Evolutionary conservation across 2,888 invertebrate species (phyloP).

Genomic region (Hemistola chrysoprasaria): DNA sequence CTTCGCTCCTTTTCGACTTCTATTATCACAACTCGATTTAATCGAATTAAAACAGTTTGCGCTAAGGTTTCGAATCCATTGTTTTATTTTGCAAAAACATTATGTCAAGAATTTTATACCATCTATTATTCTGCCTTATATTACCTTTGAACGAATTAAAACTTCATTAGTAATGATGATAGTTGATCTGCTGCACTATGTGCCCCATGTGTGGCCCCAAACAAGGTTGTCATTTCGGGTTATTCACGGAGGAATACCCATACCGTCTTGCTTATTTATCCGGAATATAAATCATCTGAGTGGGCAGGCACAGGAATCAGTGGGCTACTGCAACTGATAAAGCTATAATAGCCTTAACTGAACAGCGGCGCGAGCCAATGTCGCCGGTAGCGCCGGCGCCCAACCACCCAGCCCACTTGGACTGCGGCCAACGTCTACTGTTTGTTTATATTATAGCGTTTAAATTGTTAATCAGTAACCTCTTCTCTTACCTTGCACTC

Average conservation of each 20-base stretch:
- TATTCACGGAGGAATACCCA: constrained; percentile 1
- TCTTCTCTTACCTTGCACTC: constrained; percentile 36
- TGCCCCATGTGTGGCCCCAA: no score
- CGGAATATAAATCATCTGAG: constrained; percentile 18
- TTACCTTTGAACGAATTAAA: no score
- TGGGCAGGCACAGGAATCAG: constrained; percentile 31
- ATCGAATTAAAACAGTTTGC: constrained; percentile 33
- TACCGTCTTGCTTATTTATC: constrained; percentile 15
- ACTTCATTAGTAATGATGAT: no score
- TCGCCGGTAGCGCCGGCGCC: constrained; percentile 65
- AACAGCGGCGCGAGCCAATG: constrained; percentile 36
- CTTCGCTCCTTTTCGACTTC: constrained; percentile 36
- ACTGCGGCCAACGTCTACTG: constrained; percentile 59
- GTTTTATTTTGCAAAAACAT: constrained; percentile 22
- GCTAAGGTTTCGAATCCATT: constrained; percentile 27
- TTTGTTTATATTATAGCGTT: constrained; percentile 73
- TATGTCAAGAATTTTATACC: no score
- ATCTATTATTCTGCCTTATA: no score
- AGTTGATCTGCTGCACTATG: no score
- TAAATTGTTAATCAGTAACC: constrained; percentile 27
- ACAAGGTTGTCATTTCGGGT: no score
- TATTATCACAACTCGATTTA: constrained; percentile 32
- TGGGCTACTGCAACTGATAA: constrained; percentile 42
- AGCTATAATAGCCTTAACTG: constrained; percentile 52
- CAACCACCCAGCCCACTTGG: constrained; percentile 58